Evolutionary conservation across 2,797 vertebrate genomes (phyloP).

Genomic region (Yasuhikotakia modesta): DNA sequence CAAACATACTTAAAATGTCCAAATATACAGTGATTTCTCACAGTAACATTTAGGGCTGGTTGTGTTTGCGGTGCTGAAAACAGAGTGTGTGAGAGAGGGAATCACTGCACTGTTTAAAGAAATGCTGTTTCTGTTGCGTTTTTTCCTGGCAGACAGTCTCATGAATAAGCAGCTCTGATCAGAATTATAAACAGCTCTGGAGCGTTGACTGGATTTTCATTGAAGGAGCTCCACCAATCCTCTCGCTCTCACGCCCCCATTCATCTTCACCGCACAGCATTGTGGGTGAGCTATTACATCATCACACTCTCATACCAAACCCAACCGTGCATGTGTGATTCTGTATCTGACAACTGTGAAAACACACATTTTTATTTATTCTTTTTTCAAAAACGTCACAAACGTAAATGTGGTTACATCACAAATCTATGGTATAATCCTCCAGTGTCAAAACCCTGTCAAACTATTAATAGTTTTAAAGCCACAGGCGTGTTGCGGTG

Average conservation of each 20-base stretch:
- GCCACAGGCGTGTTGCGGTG: background rate
- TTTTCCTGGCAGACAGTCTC: constrained; percentile 49
- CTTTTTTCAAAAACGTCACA: background rate
- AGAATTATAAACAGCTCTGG: constrained; percentile 71
- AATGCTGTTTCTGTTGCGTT: constrained; percentile 49
- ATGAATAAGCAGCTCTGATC: constrained; percentile 77
- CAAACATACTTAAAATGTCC: background rate
- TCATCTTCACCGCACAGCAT: constrained; percentile 53
- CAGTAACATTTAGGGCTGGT: background rate
- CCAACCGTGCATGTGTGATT: too few species aligned
- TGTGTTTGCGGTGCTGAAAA: constrained; percentile 3
- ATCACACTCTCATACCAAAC: too few species aligned
- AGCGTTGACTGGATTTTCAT: constrained; percentile 39
- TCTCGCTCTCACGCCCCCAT: constrained; percentile 53
- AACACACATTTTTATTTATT: too few species aligned
- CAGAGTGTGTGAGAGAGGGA: background rate
- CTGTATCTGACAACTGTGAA: too few species aligned
- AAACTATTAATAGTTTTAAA: background rate
- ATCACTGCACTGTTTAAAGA: constrained; percentile 19
- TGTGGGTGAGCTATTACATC: constrained; percentile 60
- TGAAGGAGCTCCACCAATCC: constrained; percentile 57
- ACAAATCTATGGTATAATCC: background rate
- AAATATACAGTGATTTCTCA: background rate
- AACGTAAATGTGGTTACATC: too few species aligned
- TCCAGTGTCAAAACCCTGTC: background rate